Evolutionary conservation across 2,113 vertebrate species (phyloP), one percentile per base, ranked within the genome.

Genomic region (Athene noctua): DNA sequence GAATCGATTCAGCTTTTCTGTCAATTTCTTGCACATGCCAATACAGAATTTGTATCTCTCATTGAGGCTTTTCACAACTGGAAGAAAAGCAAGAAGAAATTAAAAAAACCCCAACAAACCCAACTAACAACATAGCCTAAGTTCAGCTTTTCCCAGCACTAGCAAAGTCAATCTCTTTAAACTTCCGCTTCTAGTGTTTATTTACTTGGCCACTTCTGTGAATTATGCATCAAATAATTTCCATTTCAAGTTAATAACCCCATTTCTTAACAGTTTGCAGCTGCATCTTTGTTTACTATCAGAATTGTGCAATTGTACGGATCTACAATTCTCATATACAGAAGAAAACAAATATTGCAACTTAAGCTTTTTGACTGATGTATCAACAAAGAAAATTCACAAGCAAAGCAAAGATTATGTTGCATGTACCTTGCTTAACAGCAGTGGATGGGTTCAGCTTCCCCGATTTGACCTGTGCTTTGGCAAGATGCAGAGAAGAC

Each of bases 11-110:
- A 99, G 96, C 96, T 99, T 99, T 94, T 99, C 99, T 0, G 99
- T 99, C 86, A 99, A 84, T 66, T 98, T 99, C 82, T 99, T 99
- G 97, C 99, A 99, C 97, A 99, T 98, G 27, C 98, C 95, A 30
- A 99, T 99, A 97, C 99, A 99, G 98, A 98, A 99, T 94, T 99
- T 99, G 94, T 99, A 99, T 40, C 98, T 98, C 63, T 99, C 99
- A 2, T 99, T 99, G 97, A 99, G 97, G 96, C 72, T 99, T 98
- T 98, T 99, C 97, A 99, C 99, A 98, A 99, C 99, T 99, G 93
- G 42, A 90, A 84, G 74, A 94, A 73, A 95, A 29, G 73, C 27
- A 75, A 95, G 58, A 85, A 90, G 8, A 88, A 49, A 73, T 82
- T 61, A 0, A 13, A 20, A 58, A 26, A 8, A 5, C 34, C 34